Percentiles rank a stretch among this genome's conserved stretches.
Conservation (phyloP, 2,797 vertebrate genomes). For the Todus mexicanus region DNA sequence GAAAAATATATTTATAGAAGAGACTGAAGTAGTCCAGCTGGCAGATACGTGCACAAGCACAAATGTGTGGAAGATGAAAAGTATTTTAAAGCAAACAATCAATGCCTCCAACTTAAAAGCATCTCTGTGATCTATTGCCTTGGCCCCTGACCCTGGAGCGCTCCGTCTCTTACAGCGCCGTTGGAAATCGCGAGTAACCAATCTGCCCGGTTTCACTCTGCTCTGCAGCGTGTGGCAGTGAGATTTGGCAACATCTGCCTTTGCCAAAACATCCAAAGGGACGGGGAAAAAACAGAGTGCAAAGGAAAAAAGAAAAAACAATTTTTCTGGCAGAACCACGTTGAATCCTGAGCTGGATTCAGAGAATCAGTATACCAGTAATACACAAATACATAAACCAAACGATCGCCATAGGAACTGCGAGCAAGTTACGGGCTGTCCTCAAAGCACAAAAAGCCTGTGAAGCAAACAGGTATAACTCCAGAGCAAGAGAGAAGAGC, state of each 20-base stretch:
- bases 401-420: background rate
- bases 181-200: background rate
- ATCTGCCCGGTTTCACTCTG: background rate
- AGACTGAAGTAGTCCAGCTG: background rate
- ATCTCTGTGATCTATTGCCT: background rate
- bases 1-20: conserved; percentile 4
- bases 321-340: background rate
- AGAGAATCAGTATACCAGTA: background rate
- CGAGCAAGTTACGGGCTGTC: background rate
- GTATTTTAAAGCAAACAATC: background rate
- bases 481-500: background rate
- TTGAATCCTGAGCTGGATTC: background rate
- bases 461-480: background rate
- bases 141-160: background rate
- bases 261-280: background rate
- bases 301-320: background rate
- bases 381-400: background rate
- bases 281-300: background rate
- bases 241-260: background rate
- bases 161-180: background rate
- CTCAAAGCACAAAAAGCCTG: background rate
- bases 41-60: background rate
- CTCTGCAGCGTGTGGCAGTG: rapidly evolving
- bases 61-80: background rate
- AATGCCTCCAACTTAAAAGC: background rate